Base-by-base conservation (phyloP, 2,113 vertebrate genomes). In the Marmota monax region DNA sequence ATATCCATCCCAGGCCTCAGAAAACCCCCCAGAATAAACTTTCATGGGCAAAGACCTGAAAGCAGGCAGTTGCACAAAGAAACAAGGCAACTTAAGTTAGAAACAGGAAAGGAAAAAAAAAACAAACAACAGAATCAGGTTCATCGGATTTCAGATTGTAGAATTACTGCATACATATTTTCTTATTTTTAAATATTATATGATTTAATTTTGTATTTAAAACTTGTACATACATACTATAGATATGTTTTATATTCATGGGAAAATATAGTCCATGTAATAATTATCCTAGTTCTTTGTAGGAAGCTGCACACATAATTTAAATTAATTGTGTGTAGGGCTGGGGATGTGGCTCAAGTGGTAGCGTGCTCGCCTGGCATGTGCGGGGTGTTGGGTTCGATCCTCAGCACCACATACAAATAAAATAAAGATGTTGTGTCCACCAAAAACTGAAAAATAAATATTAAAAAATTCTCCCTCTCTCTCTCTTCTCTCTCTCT, bases 81-180 rank as follows among this genome's bases (percentile, higher is more conserved):
- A 94, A 76, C 32, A 86, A 61, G 17, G 45, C 4, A 79, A 73
- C 65, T 48, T 65, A 65, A 92, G 7, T 92, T 84, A 74, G 84
- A 79, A 84, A 29, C 45, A 73, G 51, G 37, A 88, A 58, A 83
- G 51, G 39, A 86, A 86, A 92, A 29, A 29, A 84, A 77, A 29
- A 84, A 77, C 14, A 80, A 86, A 92, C 22, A 77, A 77, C 14
- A 80, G 37, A 93, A 89, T 67, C 76, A 87, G 79, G 78, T 12
- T 22, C 88, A 93, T 32, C 12, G 84, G 20, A 88, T 23, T 92
- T 91, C n/a, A 73, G 53, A 84, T 56, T 42, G 67, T 34, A 87
- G 48, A 77, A 85, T 90, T 84, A 87, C 23, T n/a, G 48, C 58
- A 61, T 22, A 61, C 22, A 61, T 61, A 61, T 25, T 61, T 61